phyloP scores from a whole-genome alignment of 2,888 invertebrate genomes.

The Amphimallon solstitiale region DNA sequence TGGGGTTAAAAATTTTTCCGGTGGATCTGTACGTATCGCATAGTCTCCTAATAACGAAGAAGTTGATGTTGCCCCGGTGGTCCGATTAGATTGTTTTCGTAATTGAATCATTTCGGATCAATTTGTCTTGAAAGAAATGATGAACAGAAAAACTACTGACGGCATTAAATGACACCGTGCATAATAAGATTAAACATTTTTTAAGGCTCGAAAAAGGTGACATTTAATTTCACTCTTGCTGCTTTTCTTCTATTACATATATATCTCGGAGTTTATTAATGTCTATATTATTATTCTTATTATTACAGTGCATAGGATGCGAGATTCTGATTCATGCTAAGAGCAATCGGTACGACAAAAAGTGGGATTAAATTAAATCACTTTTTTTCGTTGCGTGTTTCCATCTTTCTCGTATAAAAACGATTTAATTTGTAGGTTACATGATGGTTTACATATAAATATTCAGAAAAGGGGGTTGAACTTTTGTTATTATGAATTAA shows the following conservation, averaged over 20 bases:
- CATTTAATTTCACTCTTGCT: slow-evolving; percentile 10
- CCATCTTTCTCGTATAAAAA: slow-evolving; percentile 13
- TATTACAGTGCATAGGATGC: background rate
- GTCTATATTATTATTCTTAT: slow-evolving; percentile 22
- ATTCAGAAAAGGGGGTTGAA: background rate
- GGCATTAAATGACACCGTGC: slow-evolving; percentile 36
- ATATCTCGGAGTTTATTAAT: background rate
- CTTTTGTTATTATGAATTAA: slow-evolving; percentile 13
- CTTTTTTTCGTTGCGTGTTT: slow-evolving; percentile 16
- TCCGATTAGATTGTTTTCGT: slow-evolving; percentile 39
- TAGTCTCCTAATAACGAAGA: slow-evolving; percentile 1
- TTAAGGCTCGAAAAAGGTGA: slow-evolving; percentile 9
- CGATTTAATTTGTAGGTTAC: slow-evolving; percentile 27
- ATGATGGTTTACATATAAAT: slow-evolving; percentile 5
- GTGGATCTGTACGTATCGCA: background rate
- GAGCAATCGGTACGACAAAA: slow-evolving; percentile 4
- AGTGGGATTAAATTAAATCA: slow-evolving; percentile 7
- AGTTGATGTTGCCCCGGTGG: slow-evolving; percentile 24
- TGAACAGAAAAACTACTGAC: slow-evolving; percentile 28
- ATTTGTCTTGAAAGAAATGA: slow-evolving; percentile 24
- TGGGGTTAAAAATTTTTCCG: slow-evolving; percentile 30
- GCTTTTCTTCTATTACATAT: background rate
- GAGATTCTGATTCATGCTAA: background rate
- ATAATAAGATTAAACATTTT: slow-evolving; percentile 31
- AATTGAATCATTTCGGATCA: slow-evolving; percentile 32